Evolutionary conservation across 2,888 invertebrate species (phyloP), one percentile per base, ranked within the genome.

Genomic region (Leucophora obtusa): DNA sequence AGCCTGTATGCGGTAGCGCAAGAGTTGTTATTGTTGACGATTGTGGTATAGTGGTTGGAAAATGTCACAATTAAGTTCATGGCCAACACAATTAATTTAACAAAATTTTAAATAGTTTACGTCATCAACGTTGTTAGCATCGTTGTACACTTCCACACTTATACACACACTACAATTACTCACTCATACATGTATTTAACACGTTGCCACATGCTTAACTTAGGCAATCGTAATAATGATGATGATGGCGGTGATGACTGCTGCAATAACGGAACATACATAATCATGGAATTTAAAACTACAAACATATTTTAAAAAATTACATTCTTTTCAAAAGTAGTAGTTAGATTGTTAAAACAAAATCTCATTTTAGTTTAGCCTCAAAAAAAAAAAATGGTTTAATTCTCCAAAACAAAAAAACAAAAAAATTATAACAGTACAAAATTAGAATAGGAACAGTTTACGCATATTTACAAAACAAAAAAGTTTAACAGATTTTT

Each of bases 31-130:
- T 50, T 65, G 58, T 18, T 66, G 70, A 65, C 38, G 60, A 60
- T 77, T 76, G 76, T 60, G 76, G 69, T 28, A 47, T 50, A 56
- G 66, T 68, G 59, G 59, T 65, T 65, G 72, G 59, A 63, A 81
- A 77, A 76, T 73, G 69, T 54, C 53, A 77, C 76, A 77, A 81
- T 77, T 77, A 81, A 81, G 80, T 81, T 77, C 76, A 81, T 76
- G 80, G 80, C 63, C 80, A 77, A 81, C 53, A 33, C 76, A 81
- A 81, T 77, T 81, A 65, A 76, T 66, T 66, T 60, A 33, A 71
- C 21, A 63, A 24, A 56, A 17, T 60, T 75, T 66, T 54, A 35
- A 59, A 71, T 65, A 59, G 70, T 63, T 65, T 56, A 51, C 53
- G 24, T 70, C 24, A 53, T 56, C 15, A 17, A 18, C 18, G 54